Percentiles rank a stretch among this genome's conserved stretches.
These are phyloP conservation scores for Probaryconus sp. DNA, from an alignment of 1,140 invertebrate genomes.

Conservation along the genomic window DNA sequence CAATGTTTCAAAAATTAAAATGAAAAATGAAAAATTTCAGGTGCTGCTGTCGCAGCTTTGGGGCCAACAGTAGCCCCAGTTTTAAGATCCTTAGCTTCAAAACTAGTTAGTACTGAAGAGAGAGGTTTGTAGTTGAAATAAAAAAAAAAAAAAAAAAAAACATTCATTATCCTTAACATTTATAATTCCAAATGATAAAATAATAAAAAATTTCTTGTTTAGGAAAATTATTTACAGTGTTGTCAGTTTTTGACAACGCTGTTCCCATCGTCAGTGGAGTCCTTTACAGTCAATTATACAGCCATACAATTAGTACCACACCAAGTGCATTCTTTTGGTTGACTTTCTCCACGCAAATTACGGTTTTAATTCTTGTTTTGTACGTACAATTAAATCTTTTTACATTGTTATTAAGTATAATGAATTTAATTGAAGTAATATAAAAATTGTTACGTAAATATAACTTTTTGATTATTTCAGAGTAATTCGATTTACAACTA, in stretches of 20 bases:
- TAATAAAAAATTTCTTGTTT: constrained; percentile 57
- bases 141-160: background rate
- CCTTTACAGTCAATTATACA: constrained; percentile 85
- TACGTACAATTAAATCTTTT: constrained; percentile 79
- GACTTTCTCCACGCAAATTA: constrained; percentile 83
- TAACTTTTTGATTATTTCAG: too few relatives aligned
- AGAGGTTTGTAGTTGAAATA: constrained; percentile 78
- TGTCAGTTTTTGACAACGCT: constrained; percentile 87
- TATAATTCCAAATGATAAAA: too few relatives aligned
- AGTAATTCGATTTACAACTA: too few relatives aligned
- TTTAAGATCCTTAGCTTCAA: constrained; percentile 86
- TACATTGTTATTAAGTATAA: too few relatives aligned
- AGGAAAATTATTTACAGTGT: constrained; percentile 85
- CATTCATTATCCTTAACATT: too few relatives aligned
- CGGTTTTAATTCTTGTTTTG: constrained; percentile 81
- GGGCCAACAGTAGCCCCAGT: constrained; percentile 86
- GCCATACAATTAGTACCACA: constrained; percentile 80
- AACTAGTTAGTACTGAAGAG: constrained; percentile 82
- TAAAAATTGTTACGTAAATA: too few relatives aligned
- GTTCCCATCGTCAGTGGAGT: constrained; percentile 84
- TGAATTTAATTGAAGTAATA: too few relatives aligned
- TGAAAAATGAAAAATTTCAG: too few relatives aligned
- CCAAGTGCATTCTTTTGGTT: constrained; percentile 83
- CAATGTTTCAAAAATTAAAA: too few relatives aligned
- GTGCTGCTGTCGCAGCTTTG: constrained; percentile 82